Evolutionary conservation across 2,888 invertebrate genomes (phyloP).

Genomic region (Patella pellucida): DNA sequence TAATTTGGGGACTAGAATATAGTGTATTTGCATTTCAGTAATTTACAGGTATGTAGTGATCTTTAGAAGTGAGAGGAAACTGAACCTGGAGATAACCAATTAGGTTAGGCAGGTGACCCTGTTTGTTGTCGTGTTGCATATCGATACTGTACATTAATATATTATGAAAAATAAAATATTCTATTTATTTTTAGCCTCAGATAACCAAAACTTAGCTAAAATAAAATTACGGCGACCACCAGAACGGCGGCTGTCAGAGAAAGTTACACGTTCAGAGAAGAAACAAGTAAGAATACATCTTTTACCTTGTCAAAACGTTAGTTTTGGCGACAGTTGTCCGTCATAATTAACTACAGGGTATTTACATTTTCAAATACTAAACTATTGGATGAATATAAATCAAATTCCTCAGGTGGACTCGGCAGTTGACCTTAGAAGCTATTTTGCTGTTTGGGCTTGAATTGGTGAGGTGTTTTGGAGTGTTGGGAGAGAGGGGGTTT

Average conservation of each 20-base stretch:
- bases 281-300: conserved; percentile 24
- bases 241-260: conserved; percentile 43
- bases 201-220: conserved; percentile 55
- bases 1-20: too few species aligned
- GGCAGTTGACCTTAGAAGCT: too few species aligned
- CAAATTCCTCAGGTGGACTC: too few species aligned
- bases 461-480: too few species aligned
- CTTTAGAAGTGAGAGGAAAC: too few species aligned
- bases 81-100: too few species aligned
- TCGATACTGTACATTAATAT: background rate
- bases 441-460: too few species aligned
- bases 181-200: conserved; percentile 45
- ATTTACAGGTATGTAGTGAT: too few species aligned
- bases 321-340: background rate
- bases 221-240: conserved; percentile 43
- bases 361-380: conserved; percentile 13
- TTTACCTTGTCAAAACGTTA: background rate
- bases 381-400: too few species aligned
- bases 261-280: conserved; percentile 42
- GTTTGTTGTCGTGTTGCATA: background rate
- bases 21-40: too few species aligned
- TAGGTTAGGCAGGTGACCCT: too few species aligned
- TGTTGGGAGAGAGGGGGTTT: too few species aligned
- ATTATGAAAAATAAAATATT: background rate
- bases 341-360: background rate